phyloP scores from a whole-genome alignment of 2,797 vertebrate genomes.

The Rachycentron canadum region DNA sequence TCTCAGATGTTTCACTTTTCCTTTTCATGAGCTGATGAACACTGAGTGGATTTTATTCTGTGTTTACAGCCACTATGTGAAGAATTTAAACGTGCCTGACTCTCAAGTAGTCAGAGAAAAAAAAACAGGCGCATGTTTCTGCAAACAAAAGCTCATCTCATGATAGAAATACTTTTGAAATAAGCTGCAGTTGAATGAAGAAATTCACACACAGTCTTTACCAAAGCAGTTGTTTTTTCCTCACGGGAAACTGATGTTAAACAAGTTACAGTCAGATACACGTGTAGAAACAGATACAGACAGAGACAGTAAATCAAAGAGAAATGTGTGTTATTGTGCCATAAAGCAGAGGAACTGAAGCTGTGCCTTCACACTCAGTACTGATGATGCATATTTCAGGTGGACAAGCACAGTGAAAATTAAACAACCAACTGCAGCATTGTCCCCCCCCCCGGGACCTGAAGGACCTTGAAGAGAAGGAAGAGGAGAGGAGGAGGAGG shows the following conservation, averaged over 20 bases:
- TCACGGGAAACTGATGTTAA: neutral
- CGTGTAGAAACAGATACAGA: neutral
- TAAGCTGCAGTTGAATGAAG: too few species aligned
- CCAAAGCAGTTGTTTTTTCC: neutral
- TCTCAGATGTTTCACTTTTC: too few species aligned
- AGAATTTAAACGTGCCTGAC: neutral
- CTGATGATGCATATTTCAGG: constrained; percentile 57
- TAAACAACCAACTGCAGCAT: constrained; percentile 37
- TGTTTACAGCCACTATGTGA: neutral
- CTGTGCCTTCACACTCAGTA: constrained; percentile 1
- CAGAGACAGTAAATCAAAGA: neutral
- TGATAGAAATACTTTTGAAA: neutral
- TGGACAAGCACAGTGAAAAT: constrained; percentile 30
- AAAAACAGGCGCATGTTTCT: too few species aligned
- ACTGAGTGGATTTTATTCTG: neutral
- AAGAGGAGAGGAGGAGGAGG: neutral
- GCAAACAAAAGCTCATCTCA: neutral
- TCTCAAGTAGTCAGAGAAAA: too few species aligned
- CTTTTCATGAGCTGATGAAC: too few species aligned
- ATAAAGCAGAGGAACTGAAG: neutral
- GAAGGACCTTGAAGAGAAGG: constrained; percentile 54
- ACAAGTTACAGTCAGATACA: neutral
- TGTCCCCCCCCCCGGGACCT: constrained; percentile 17
- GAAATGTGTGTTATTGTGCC: neutral
- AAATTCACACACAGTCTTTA: neutral